Conservation (phyloP, 30 jellyfish, hydroid and myxozoan genomes). For the Cassiopea andromeda region DNA sequence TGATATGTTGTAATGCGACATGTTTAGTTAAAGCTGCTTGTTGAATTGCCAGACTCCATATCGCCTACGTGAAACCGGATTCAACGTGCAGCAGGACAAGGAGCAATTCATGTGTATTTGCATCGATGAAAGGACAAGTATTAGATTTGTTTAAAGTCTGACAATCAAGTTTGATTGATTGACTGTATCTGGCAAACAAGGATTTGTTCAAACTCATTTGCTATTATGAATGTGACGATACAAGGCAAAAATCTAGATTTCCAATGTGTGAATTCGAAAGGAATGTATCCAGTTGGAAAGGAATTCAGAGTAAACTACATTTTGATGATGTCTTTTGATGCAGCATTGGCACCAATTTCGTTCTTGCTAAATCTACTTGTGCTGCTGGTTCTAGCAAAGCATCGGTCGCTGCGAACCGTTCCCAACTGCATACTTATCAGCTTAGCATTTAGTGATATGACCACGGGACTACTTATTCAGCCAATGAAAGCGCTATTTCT, state of each 20-base stretch:
- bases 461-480: slow-evolving; percentile 54
- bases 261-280: slow-evolving; percentile 46
- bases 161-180: background rate
- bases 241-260: slow-evolving; percentile 7
- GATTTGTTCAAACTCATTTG: background rate
- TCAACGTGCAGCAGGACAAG: background rate
- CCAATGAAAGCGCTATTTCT: slow-evolving; percentile 63
- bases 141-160: too few species aligned
- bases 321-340: slow-evolving; percentile 48
- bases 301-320: slow-evolving; percentile 36
- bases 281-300: slow-evolving; percentile 43
- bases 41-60: background rate
- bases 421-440: slow-evolving; percentile 53
- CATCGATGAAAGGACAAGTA: background rate
- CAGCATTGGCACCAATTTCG: slow-evolving; percentile 49
- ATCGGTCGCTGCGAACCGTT: slow-evolving; percentile 54
- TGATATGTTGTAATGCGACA: background rate
- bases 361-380: slow-evolving; percentile 46
- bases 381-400: slow-evolving; percentile 32
- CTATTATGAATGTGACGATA: background rate
- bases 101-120: background rate
- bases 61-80: background rate
- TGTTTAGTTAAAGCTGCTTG: background rate
- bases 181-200: background rate
- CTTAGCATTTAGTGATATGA: slow-evolving; percentile 67